Percentiles rank a stretch among this genome's conserved stretches.
phyloP scores from a whole-genome alignment of 2,797 vertebrate genomes.

The Linurgus olivaceus region DNA sequence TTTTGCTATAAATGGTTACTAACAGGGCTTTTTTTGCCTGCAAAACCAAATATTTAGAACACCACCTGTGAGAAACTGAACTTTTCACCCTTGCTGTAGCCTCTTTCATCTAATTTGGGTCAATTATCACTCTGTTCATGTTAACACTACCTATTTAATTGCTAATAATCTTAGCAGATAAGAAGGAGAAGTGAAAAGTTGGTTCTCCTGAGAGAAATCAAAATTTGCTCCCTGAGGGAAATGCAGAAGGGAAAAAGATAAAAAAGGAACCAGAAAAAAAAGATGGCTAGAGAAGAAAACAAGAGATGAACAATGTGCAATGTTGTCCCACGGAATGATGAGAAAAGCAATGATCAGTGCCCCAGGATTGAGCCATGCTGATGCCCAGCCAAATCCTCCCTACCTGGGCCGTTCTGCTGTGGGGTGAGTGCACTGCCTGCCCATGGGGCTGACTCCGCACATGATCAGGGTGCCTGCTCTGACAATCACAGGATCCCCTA shows the following conservation, averaged over 20 bases:
- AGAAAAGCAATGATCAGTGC: not conserved
- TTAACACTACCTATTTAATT: conserved; percentile 5
- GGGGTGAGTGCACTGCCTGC: not conserved
- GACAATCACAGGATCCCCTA: not conserved
- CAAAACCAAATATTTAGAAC: not conserved
- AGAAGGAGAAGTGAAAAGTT: not conserved
- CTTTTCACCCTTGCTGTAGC: not conserved
- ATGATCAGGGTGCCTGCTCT: not conserved
- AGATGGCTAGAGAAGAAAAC: not conserved
- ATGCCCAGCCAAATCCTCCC: not conserved
- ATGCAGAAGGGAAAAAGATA: not conserved
- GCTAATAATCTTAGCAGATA: conserved; percentile 16
- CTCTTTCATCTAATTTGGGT: conserved; percentile 16
- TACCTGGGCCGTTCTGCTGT: not conserved
- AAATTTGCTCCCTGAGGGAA: not conserved
- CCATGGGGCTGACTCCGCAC: not conserved
- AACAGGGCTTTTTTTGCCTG: not conserved
- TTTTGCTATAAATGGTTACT: not conserved
- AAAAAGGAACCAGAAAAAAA: not conserved
- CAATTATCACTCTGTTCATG: not conserved
- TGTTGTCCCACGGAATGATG: not conserved
- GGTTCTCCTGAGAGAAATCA: not conserved
- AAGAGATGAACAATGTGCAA: not conserved
- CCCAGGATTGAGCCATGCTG: not conserved
- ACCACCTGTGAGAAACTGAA: not conserved